Evolutionary conservation across 1,140 invertebrate genomes (phyloP).

Genomic region (Drosophila funebris): DNA sequence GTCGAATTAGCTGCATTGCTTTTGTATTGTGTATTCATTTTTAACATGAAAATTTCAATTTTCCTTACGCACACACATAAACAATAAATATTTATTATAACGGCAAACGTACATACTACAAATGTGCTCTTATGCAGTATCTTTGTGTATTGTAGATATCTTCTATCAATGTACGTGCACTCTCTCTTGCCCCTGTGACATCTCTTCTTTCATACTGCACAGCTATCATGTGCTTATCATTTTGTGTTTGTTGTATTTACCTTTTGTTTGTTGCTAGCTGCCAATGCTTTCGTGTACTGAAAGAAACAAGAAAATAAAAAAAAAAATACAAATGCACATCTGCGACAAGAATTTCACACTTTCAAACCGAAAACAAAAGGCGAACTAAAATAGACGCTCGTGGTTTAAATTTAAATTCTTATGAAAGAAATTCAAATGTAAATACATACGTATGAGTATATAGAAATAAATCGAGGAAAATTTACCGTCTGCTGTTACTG

Average conservation of each 20-base stretch:
- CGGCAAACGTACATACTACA: background rate
- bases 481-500: background rate
- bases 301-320: background rate
- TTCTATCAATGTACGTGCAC: constrained; percentile 50
- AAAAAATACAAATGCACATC: constrained; percentile 63
- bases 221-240: constrained; percentile 46
- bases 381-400: constrained; percentile 58
- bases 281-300: background rate
- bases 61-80: constrained; percentile 9
- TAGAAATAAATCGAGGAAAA: background rate
- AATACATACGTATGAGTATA: constrained; percentile 5
- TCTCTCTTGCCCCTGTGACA: background rate
- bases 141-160: constrained; percentile 37
- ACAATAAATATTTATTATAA: constrained; percentile 31
- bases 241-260: constrained; percentile 44
- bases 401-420: constrained; percentile 65
- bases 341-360: constrained; percentile 77
- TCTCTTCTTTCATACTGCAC: background rate
- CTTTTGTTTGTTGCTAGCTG: constrained; percentile 69
- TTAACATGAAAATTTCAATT: constrained; percentile 27
- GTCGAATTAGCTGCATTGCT: constrained; percentile 15
- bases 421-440: constrained; percentile 52
- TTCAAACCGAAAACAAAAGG: constrained; percentile 40
- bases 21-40: constrained; percentile 20
- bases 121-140: background rate